Conservation (phyloP, 2,113 vertebrate genomes). For the Glaucidium brasilianum region DNA sequence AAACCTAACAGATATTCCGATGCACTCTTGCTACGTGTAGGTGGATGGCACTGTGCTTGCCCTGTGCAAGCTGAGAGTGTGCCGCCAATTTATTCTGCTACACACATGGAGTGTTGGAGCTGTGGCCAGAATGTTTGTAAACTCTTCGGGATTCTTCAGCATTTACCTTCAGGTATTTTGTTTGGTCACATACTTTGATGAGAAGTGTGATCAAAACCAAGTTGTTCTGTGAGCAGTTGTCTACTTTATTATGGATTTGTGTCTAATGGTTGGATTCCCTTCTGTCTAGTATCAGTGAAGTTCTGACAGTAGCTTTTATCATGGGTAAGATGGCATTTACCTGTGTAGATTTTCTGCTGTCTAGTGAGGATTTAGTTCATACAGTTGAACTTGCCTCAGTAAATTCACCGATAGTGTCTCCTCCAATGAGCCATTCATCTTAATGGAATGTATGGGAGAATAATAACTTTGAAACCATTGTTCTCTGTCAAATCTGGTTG, state of each 20-base stretch:
- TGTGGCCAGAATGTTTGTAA: background rate
- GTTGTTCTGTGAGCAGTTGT: background rate
- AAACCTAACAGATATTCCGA: background rate
- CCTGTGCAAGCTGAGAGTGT: background rate
- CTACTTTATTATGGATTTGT: background rate
- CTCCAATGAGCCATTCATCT: background rate
- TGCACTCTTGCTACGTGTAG: background rate
- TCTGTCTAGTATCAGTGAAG: background rate
- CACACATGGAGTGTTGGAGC: background rate
- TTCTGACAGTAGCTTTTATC: background rate
- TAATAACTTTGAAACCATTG: background rate
- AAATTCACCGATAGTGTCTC: background rate
- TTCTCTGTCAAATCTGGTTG: background rate
- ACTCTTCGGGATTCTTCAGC: background rate
- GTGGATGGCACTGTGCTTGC: background rate
- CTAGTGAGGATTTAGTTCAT: background rate
- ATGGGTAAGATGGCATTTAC: background rate
- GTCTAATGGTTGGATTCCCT: background rate
- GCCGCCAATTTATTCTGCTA: background rate
- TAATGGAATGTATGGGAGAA: background rate
- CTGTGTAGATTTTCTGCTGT: background rate
- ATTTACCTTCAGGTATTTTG: conserved; percentile 7
- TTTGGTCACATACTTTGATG: background rate
- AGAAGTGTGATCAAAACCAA: background rate
- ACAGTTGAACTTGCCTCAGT: background rate